Conservation (phyloP, 2,888 invertebrate species). For the Heliothis peltigera region DNA sequence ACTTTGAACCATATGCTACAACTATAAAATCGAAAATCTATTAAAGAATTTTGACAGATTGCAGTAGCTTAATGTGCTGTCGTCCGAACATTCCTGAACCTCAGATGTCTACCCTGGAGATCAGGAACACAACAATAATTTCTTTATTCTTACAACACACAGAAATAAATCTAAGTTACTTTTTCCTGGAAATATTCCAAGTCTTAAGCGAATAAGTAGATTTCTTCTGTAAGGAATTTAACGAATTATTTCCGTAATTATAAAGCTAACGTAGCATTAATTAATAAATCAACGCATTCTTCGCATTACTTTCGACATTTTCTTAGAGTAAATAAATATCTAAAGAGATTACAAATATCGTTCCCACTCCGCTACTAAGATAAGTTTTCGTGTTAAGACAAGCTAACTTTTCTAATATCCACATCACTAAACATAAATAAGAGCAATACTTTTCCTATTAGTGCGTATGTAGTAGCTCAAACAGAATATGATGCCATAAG, state of each 20-base stretch:
- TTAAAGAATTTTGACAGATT: too few species aligned
- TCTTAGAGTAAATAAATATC: not conserved
- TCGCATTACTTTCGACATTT: conserved; percentile 10
- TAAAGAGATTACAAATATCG: conserved; percentile 1
- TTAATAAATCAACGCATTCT: conserved; percentile 22
- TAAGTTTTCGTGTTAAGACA: conserved; percentile 15
- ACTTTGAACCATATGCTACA: too few species aligned
- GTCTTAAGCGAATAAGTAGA: not conserved
- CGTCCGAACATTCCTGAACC: too few species aligned
- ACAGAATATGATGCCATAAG: conserved; percentile 15
- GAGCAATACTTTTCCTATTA: conserved; percentile 2
- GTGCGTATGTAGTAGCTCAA: not conserved
- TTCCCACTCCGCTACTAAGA: not conserved
- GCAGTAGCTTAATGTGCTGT: too few species aligned
- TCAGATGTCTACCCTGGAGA: too few species aligned
- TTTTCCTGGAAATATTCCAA: not conserved
- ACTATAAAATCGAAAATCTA: too few species aligned
- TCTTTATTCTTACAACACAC: not conserved
- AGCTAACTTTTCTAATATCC: conserved; percentile 25
- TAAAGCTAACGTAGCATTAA: conserved; percentile 4
- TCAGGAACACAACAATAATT: not conserved
- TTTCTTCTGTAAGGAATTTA: conserved; percentile 4
- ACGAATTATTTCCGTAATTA: not conserved
- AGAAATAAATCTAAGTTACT: too few species aligned
- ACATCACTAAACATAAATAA: conserved; percentile 19